Evolutionary conservation across 2,888 invertebrate genomes (phyloP), one percentile per base, ranked within the genome.

Genomic region (Elegia similella): DNA sequence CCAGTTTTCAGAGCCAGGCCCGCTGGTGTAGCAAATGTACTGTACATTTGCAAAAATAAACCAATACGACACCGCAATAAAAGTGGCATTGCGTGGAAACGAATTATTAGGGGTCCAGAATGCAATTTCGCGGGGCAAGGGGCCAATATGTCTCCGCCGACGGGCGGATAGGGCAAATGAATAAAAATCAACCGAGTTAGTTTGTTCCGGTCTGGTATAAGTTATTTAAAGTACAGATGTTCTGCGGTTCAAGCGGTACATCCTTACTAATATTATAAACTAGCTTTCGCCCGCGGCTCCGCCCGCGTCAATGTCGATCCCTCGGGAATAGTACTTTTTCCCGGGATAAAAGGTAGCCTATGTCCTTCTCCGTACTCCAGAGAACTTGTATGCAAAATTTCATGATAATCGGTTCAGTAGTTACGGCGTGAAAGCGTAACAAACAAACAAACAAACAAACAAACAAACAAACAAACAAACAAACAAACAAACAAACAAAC

Each of bases 41-140:
- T 32, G 48, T 32, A 30, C 48, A 32, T 48, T 48, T 32, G 15
- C 12, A 12, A 23, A 46, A 46, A 55, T 38, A 55, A 46, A 46
- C 46, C 32, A 55, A 55, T 42, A 55, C 42, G 42, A 60, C 43
- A 58, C 52, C 38, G 17, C 54, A 61, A 47, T 47, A 13, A 13
- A 43, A 38, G 38, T 38, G 38, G 43, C 63, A 67, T 69, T 70
- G 72, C 76, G 73, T 76, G 73, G 67, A 74, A 72, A 72, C 71
- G 68, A 78, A 79, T 76, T 76, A 76, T 69, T 73, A 75, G 72
- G 70, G 72, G 70, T 54, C 67, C 64, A 70, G 65, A 72, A 78
- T 80, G 80, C 80, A 81, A 80, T 81, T 76, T 76, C 69, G 75
- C 68, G 65, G 71, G 64, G 68, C 73, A 72, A 75, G 75, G 72